Conservation (phyloP, 2,113 vertebrate genomes). For the Nothocercus julius region DNA sequence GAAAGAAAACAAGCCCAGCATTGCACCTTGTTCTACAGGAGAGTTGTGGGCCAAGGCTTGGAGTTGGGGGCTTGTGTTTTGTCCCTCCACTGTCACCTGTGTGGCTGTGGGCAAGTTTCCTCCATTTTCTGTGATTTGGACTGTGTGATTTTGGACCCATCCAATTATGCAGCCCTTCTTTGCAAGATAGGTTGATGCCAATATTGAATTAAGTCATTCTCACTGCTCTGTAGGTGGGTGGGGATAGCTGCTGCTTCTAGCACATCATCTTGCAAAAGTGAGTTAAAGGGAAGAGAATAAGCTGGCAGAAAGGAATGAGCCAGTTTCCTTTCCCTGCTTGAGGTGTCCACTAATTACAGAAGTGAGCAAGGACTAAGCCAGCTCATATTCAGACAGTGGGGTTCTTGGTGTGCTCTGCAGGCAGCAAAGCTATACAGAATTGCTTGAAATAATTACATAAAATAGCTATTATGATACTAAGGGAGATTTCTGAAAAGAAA, state of each 20-base stretch:
- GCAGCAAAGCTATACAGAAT: constrained; percentile 20
- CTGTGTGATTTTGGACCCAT: background rate
- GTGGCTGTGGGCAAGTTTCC: background rate
- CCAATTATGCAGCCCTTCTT: background rate
- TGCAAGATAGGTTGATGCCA: background rate
- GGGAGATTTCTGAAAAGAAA: constrained; percentile 2
- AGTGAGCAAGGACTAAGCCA: background rate
- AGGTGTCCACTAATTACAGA: background rate
- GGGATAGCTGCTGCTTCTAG: background rate
- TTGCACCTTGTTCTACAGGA: background rate
- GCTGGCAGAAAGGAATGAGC: background rate
- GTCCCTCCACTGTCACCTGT: background rate
- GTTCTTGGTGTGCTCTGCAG: constrained; percentile 54
- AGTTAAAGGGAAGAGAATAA: background rate
- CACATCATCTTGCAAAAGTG: background rate
- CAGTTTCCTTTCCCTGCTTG: background rate
- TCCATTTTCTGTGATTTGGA: background rate
- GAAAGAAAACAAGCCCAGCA: background rate
- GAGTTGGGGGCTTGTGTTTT: background rate
- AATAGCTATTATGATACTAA: background rate
- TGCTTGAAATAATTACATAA: background rate
- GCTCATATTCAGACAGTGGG: background rate
- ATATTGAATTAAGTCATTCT: background rate
- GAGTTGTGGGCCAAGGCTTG: background rate
- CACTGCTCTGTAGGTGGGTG: background rate